Conservation (phyloP, 2,888 invertebrate species). For the Nemapogon koenigi region DNA sequence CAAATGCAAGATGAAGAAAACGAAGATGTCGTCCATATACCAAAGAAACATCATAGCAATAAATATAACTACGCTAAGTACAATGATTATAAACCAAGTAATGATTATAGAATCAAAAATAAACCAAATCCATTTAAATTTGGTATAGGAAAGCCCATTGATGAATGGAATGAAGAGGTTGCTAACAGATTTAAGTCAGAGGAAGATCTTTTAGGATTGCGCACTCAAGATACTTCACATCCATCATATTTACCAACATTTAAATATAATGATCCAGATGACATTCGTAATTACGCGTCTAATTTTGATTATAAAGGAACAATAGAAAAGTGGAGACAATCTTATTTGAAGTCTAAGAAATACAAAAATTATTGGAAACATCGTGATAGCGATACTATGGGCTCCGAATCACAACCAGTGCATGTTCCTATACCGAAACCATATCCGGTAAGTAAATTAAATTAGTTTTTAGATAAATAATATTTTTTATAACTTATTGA, state of each 20-base stretch:
- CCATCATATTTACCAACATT: conserved; percentile 40
- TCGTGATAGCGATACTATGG: conserved; percentile 40
- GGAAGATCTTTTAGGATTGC: conserved; percentile 48
- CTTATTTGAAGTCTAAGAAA: conserved; percentile 46
- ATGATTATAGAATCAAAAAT: conserved; percentile 25
- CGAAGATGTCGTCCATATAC: conserved; percentile 44
- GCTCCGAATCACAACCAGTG: conserved; percentile 39
- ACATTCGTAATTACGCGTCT: conserved; percentile 17
- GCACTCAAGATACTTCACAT: conserved; percentile 48
- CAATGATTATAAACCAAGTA: conserved; percentile 27
- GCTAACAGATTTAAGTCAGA: conserved; percentile 43
- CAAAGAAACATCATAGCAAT: conserved; percentile 29
- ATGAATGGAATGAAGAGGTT: conserved; percentile 39
- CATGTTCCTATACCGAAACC: conserved; percentile 49
- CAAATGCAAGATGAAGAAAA: conserved; percentile 26
- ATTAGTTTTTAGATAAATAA: too few relatives aligned
- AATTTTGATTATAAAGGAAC: conserved; percentile 46
- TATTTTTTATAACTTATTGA: too few relatives aligned
- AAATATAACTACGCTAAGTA: conserved; percentile 31
- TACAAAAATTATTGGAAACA: conserved; percentile 13
- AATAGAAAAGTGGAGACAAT: conserved; percentile 50
- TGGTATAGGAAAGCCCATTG: conserved; percentile 19
- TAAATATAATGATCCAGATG: conserved; percentile 26
- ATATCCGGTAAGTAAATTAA: conserved; percentile 46
- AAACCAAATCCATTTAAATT: conserved; percentile 1